Base-by-base conservation (phyloP, 2,113 vertebrate genomes). In the Caranx melampygus region DNA sequence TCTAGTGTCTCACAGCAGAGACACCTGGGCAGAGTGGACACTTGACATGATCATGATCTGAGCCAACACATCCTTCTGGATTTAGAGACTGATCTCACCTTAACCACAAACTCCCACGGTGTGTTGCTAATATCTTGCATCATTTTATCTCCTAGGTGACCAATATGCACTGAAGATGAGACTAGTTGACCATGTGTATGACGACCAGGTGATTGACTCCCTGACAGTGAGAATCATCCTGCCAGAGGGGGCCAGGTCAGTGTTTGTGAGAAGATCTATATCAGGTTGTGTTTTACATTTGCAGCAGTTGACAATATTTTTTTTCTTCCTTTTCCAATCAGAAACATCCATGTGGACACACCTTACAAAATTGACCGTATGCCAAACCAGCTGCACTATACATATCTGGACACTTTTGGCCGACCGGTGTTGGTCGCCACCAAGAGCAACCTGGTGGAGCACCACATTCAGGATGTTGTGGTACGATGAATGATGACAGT, bases 91-190 rank as follows among this genome's bases (percentile, higher is more conserved):
- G 7, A 6, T 52, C 52, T 21, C n/a, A 47, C 47, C 55, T 57
- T 57, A 64, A 60, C 21, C 26, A 40, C 21, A 16, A 21, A 72
- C 21, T 66, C 26, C 18, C 20, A 49, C 4, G 12, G 10, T 62
- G 16, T 45, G 20, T 71, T 75, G 31, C 57, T 58, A 20, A 86
- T 34, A 1, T 77, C 20, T 73, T 0, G 0, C 21, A 9, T 65
- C 0, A 57, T 45, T 82, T 61, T 87, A 5, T 26, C 62, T 59
- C 74, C 55, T 55, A 99, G 98, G 98, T 82, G 98, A 99, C 89
- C 97, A 99, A 78, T 99, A 99, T 57, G 98, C 98, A 9, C 87
- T 99, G 93, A 99, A 98, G 92, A 99, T 99, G 96, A 95, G 98
- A 70, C 95, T 99, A 65, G 96, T 99, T 10, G 98, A 99, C 90